Evolutionary conservation across 2,113 vertebrate genomes (phyloP), one percentile per base, ranked within the genome.

Genomic region (Mus pahari): DNA sequence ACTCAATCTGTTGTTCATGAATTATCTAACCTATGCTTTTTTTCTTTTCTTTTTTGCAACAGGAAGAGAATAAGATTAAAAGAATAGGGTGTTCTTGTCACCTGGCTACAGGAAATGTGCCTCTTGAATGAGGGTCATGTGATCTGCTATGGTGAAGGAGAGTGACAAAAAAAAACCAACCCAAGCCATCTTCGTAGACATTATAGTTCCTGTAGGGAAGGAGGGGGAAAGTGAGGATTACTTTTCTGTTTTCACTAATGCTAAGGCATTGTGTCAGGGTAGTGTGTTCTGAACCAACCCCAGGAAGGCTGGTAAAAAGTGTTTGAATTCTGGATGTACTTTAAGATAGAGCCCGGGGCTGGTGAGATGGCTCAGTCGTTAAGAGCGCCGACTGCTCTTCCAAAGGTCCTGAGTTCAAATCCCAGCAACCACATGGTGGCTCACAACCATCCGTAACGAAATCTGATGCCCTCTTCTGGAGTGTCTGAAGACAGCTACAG

Each of bases 251-350:
- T 91, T 91, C 42, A 53, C 64, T 64, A 78, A 79, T 42, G 53
- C 82, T 66, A 62, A 71, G 31, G 42, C 26, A 10, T 28, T 42
- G 4, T 71, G 66, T 83, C 42, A 12, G 19, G 31, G 2, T 62
- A 50, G 12, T 79, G 33, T 42, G 12, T 42, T 74, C 26, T 42
- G 31, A 73, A 42, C 5, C 20, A 50, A 39, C n/a, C 53, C 33
- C 1, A 74, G 28, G 62, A 84, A 86, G 70, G 36, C 39, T 94
- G 45, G 53, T 68, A 39, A 90, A 70, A 87, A 62, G 28, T 62
- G 36, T n/a, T 48, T 96, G 14, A 39, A 48, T 83, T 66, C 88
- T 92, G 55, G 26, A 55, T 87, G 42, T 36, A 90, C 79, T 82
- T 96, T 86, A 73, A n/a, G n/a, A n/a, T n/a, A n/a, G n/a, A n/a